Evolutionary conservation across 2,797 vertebrate genomes (phyloP), one percentile per base, ranked within the genome.

Genomic region (Aldrovandia affinis): DNA sequence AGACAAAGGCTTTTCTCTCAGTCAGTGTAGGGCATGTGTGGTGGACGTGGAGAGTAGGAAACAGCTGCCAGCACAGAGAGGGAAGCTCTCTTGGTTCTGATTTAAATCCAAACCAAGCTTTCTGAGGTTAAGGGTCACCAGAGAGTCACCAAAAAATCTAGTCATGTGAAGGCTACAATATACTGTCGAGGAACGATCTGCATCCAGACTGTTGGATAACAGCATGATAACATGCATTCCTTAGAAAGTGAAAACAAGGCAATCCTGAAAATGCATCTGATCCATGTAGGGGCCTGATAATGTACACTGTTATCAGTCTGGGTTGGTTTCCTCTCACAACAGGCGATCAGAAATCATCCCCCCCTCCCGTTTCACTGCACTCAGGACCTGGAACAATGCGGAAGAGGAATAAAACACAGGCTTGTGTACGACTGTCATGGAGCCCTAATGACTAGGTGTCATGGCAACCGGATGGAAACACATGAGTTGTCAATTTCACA

Each of bases 391-490:
- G 88, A 90, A 91, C 86, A 86, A 73, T 87, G 85, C 84, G 65
- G 87, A 82, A 28, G 81, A 70, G 83, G 86, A 2, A 86, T 57
- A 81, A 84, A 85, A 89, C 87, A 89, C 86, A 91, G 85, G 83
- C 83, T 55, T 47, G 84, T 86, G 75, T 30, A 73, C 77, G 86
- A 87, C 88, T 86, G 86, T 92, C 86, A 88, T 79, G 84, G 86
- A 82, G 84, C 83, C 82, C 85, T 91, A 90, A 93, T 93, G 91
- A 89, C 88, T 65, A 84, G 92, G 88, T 92, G 93, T 92, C 93
- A 94, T 95, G 91, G 92, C 92, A 95, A 95, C 93, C 89, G 88
- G 86, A 92, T 91, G 89, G 92, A 88, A 90, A 93, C 92, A 94
- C 88, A 90, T 85, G 86, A 92, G 85, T 88, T 94, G 91, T 91